phyloP scores from a whole-genome alignment of 2,797 vertebrate genomes.

The Apodemus agrarius region DNA sequence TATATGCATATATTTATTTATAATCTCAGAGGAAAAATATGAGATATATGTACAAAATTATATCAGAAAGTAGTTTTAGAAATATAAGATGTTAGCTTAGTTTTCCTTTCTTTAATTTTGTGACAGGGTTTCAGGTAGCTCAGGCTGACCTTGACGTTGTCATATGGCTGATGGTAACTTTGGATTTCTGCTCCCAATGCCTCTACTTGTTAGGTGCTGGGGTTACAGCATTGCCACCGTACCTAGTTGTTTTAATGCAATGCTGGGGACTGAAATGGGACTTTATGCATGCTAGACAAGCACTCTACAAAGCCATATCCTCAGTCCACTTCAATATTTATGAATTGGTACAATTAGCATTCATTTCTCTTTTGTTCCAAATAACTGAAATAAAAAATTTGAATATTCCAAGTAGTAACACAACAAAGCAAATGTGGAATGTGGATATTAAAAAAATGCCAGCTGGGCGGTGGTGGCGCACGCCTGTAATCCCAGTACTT shows the following conservation, averaged over 20 bases:
- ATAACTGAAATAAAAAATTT: slow-evolving; percentile 15
- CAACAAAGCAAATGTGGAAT: slow-evolving; percentile 2
- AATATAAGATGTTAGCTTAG: background rate
- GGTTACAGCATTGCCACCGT: background rate
- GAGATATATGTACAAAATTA: background rate
- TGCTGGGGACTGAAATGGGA: background rate
- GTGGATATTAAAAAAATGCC: background rate
- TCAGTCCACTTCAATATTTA: background rate
- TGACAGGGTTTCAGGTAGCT: too few relatives aligned
- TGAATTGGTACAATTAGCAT: slow-evolving; percentile 2
- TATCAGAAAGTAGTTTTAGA: slow-evolving; percentile 30
- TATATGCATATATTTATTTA: background rate
- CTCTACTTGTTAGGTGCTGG: background rate
- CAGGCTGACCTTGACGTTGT: background rate
- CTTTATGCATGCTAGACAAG: background rate
- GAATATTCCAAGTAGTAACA: slow-evolving; percentile 10
- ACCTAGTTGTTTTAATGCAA: background rate
- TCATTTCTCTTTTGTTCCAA: background rate
- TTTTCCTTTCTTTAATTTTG: slow-evolving; percentile 11
- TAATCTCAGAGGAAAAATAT: slow-evolving; percentile 21
- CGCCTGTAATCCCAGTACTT: too few relatives aligned
- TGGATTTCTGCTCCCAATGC: background rate
- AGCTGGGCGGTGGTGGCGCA: too few relatives aligned
- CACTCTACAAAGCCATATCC: background rate
- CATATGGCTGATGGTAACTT: background rate